Evolutionary conservation across 2,113 vertebrate genomes (phyloP).

Genomic region (Tretioscincus oriximinensis): DNA sequence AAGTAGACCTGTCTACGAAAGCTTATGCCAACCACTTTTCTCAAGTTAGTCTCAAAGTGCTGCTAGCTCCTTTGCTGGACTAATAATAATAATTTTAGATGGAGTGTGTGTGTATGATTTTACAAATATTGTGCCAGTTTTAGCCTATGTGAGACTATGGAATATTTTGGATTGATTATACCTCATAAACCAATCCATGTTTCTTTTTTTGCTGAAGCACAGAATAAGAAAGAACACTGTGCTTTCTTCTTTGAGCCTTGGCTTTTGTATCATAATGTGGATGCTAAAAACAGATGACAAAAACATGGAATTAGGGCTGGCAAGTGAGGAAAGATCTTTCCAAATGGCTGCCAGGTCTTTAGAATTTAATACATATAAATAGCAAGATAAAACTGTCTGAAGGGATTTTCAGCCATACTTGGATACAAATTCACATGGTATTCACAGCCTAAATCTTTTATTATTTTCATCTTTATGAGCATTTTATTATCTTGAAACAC

Average conservation of each 20-base stretch:
- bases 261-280: slow-evolving; percentile 69
- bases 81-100: not conserved
- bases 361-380: slow-evolving; percentile 28
- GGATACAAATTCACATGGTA: slow-evolving; percentile 31
- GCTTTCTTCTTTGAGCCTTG: slow-evolving; percentile 60
- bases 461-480: slow-evolving; percentile 10
- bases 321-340: slow-evolving; percentile 40
- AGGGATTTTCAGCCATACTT: slow-evolving; percentile 29
- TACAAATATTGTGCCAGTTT: slow-evolving; percentile 8
- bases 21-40: no score
- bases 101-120: no score
- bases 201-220: slow-evolving; percentile 48
- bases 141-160: accelerated
- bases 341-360: slow-evolving; percentile 34
- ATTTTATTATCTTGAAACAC: not conserved
- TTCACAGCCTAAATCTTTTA: slow-evolving; percentile 11
- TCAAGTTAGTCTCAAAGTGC: no score
- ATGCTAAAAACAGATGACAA: slow-evolving; percentile 54
- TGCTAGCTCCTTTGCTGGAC: no score
- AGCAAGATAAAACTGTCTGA: slow-evolving; percentile 19
- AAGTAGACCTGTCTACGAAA: no score
- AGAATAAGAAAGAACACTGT: slow-evolving; percentile 33
- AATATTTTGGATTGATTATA: slow-evolving; percentile 45
- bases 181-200: slow-evolving; percentile 15
- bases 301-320: slow-evolving; percentile 57